A percentile compares a stretch with the other conserved stretches of the same genome.
phyloP scores from a whole-genome alignment of 2,113 vertebrate species.

The Myiozetetes cayanensis region DNA sequence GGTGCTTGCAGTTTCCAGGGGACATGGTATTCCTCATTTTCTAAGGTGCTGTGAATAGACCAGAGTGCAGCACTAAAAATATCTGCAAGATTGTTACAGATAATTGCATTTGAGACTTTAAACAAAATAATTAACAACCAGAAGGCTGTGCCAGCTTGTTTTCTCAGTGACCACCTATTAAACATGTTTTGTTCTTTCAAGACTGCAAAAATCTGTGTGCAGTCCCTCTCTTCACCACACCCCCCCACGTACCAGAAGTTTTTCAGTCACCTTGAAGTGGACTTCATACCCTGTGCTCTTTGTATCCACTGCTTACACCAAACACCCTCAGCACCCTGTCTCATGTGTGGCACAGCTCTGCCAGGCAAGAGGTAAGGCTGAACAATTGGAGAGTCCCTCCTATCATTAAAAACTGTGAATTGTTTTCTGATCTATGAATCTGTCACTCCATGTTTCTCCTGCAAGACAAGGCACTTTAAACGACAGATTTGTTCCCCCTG shows the following conservation, averaged over 20 bases:
- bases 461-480: neutral
- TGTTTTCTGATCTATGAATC: neutral
- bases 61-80: neutral
- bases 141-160: neutral
- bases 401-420: neutral
- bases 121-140: neutral
- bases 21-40: neutral
- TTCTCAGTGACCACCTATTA: neutral
- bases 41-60: neutral
- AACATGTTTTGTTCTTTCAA: neutral
- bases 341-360: neutral
- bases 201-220: neutral
- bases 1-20: neutral
- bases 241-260: neutral
- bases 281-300: rapidly evolving
- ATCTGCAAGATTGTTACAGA: neutral
- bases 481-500: neutral
- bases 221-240: neutral
- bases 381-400: neutral
- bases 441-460: neutral
- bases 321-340: neutral
- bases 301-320: neutral
- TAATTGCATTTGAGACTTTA: neutral
- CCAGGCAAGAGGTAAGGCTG: neutral
- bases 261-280: neutral